phyloP scores from a whole-genome alignment of 2,888 invertebrate species.

The Acanthosoma haemorrhoidale region DNA sequence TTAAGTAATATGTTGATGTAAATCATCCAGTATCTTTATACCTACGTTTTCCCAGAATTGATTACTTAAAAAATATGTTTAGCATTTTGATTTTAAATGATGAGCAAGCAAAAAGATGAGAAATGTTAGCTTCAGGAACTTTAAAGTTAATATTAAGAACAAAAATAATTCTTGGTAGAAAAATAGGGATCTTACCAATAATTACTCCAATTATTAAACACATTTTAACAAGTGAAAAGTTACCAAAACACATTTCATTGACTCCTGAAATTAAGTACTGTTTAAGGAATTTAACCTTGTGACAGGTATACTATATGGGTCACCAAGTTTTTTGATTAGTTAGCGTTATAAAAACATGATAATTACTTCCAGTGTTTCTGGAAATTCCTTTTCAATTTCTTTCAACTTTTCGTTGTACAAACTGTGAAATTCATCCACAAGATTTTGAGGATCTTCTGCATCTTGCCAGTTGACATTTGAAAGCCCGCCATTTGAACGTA shows the following conservation, averaged over 20 bases:
- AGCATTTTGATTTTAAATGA: too few species aligned
- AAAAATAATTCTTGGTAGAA: neutral
- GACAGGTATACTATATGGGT: constrained; percentile 13
- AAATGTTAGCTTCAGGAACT: too few species aligned
- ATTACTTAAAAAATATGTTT: too few species aligned
- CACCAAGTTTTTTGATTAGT: constrained; percentile 1
- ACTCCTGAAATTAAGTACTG: constrained; percentile 10
- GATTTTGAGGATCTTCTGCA: neutral
- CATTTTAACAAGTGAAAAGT: neutral
- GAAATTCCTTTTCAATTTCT: constrained; percentile 8
- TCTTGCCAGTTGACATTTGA: neutral
- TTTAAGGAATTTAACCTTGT: constrained; percentile 26
- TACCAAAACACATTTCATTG: constrained; percentile 9
- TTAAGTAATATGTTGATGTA: too few species aligned
- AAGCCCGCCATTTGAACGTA: neutral
- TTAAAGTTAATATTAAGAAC: too few species aligned
- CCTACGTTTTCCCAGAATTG: too few species aligned
- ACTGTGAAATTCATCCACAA: constrained; percentile 19
- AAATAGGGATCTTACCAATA: neutral
- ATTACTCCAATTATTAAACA: neutral
- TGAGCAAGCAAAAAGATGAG: too few species aligned
- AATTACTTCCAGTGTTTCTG: constrained; percentile 15
- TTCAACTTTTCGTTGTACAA: constrained; percentile 24
- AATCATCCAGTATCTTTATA: too few species aligned
- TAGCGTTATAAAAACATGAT: neutral